phyloP scores from a whole-genome alignment of 2,797 vertebrate genomes.

The Catamblyrhynchus diadema region DNA sequence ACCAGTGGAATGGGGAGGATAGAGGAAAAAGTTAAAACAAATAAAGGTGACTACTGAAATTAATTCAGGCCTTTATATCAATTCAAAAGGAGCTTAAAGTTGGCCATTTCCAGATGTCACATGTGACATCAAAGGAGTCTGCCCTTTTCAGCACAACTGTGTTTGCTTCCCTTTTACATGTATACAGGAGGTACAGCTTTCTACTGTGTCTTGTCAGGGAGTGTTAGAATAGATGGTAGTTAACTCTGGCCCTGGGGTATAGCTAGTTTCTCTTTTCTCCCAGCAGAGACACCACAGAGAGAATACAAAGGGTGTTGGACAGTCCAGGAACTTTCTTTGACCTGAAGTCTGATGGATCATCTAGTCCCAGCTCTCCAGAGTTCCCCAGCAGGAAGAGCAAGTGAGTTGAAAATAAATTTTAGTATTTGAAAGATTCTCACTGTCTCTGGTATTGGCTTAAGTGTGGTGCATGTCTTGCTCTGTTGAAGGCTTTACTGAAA shows the following conservation, averaged over 20 bases:
- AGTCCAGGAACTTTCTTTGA: constrained; percentile 63
- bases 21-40: not conserved
- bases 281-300: constrained; percentile 48
- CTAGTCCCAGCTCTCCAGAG: constrained; percentile 71
- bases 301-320: constrained; percentile 64
- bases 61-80: not conserved
- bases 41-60: not conserved
- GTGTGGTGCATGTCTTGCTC: not conserved
- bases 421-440: not conserved
- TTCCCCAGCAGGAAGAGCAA: constrained; percentile 68
- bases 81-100: not conserved
- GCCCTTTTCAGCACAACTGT: not conserved
- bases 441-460: not conserved
- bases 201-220: not conserved
- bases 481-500: not conserved
- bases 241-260: not conserved
- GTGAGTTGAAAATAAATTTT: constrained; percentile 47
- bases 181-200: not conserved
- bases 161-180: not conserved
- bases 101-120: not conserved
- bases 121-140: not conserved
- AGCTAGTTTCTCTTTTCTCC: not conserved
- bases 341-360: constrained; percentile 67
- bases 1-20: not conserved
- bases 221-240: not conserved